Conservation (phyloP, 2,113 vertebrate species). For the Archilochus colubris region DNA sequence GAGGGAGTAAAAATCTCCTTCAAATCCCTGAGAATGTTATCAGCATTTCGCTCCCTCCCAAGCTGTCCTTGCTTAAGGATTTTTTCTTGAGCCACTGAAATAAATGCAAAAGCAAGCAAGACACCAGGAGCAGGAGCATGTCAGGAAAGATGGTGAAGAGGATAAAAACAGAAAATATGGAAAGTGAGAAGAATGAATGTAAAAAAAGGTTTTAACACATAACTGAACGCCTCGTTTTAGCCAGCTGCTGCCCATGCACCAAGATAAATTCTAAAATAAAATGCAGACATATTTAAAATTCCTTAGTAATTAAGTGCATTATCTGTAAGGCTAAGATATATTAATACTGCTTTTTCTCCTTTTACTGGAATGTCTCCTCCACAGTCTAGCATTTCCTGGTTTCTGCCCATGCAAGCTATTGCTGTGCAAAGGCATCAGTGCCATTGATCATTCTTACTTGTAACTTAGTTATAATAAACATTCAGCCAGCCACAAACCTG, state of each 20-base stretch:
- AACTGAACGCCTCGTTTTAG: background rate
- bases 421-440: background rate
- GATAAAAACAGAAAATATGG: background rate
- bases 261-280: background rate
- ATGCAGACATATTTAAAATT: background rate
- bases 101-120: constrained; percentile 59
- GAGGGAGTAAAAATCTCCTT: constrained; percentile 82
- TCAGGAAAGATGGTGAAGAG: background rate
- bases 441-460: background rate
- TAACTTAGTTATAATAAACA: background rate
- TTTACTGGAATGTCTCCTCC: background rate
- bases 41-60: constrained; percentile 77
- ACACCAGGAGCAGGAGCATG: background rate
- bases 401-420: background rate
- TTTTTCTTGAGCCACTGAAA: constrained; percentile 75
- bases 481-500: background rate
- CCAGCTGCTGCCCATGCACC: constrained; percentile 5
- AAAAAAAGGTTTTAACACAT: background rate
- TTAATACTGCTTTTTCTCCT: background rate
- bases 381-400: background rate
- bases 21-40: constrained; percentile 82
- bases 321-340: background rate
- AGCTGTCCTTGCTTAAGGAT: constrained; percentile 67
- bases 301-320: background rate
- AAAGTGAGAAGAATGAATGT: background rate